Conservation (phyloP, 2,888 invertebrate genomes). For the Meteorus cinctellus region DNA sequence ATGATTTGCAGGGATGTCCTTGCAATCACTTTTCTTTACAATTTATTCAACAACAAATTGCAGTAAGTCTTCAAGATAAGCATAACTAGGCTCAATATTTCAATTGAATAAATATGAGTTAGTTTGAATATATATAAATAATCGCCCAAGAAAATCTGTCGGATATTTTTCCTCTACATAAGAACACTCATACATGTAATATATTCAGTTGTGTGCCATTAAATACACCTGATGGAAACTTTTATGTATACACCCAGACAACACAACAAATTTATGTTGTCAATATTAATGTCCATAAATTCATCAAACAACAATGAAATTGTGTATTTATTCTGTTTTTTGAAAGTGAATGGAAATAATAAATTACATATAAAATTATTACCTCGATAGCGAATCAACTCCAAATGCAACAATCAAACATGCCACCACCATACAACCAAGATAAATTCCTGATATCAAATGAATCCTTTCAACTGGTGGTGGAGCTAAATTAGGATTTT, state of each 20-base stretch:
- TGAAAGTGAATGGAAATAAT: background rate
- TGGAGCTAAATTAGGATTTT: slow-evolving; percentile 81
- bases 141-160: background rate
- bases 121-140: background rate
- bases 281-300: background rate
- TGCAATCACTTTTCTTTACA: background rate
- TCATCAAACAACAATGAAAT: background rate
- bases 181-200: background rate
- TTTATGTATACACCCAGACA: no score
- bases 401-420: slow-evolving; percentile 84
- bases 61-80: background rate
- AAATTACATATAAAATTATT: slow-evolving; percentile 48
- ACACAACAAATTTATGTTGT: background rate
- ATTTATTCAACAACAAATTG: background rate
- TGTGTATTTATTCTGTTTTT: background rate
- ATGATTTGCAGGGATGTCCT: background rate
- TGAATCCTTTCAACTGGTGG: slow-evolving; percentile 85
- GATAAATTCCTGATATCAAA: slow-evolving; percentile 86
- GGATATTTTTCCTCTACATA: background rate
- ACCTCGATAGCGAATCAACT: slow-evolving; percentile 88
- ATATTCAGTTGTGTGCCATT: background rate
- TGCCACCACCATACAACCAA: slow-evolving; percentile 86
- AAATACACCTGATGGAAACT: background rate
- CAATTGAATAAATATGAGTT: background rate
- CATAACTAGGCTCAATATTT: background rate